These are phyloP conservation scores for Homarus americanus DNA, from an alignment of 1,140 invertebrate genomes.

Conservation along the genomic window DNA sequence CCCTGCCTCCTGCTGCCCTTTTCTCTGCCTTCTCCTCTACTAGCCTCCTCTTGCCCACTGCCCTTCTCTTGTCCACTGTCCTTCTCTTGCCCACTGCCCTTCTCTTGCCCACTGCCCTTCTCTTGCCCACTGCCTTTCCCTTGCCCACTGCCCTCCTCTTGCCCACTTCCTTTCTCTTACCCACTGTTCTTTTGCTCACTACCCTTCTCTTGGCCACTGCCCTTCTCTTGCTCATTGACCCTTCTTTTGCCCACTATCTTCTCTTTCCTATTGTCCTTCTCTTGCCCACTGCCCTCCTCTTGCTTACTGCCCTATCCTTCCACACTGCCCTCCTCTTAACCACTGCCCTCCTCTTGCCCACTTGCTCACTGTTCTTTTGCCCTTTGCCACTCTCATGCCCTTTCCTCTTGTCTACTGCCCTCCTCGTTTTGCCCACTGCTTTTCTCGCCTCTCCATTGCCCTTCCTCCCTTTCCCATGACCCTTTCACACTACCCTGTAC, in stretches of 20 bases:
- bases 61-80: too few species aligned
- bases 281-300: background rate
- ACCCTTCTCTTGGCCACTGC: background rate
- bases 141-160: too few species aligned
- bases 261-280: background rate
- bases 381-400: too few species aligned
- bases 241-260: background rate
- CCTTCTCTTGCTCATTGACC: background rate
- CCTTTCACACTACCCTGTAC: background rate
- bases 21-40: too few species aligned
- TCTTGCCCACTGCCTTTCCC: background rate
- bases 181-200: background rate
- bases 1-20: too few species aligned
- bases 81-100: background rate
- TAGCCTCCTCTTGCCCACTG: too few species aligned
- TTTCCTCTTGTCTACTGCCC: background rate
- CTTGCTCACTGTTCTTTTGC: too few species aligned
- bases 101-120: background rate
- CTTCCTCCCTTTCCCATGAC: background rate
- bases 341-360: too few species aligned
- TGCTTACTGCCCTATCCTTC: too few species aligned
- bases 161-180: background rate
- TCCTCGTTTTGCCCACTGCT: background rate
- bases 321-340: too few species aligned
- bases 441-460: background rate